Base-by-base conservation (phyloP, 1,140 invertebrate species). In the Brachystomella parvula region DNA sequence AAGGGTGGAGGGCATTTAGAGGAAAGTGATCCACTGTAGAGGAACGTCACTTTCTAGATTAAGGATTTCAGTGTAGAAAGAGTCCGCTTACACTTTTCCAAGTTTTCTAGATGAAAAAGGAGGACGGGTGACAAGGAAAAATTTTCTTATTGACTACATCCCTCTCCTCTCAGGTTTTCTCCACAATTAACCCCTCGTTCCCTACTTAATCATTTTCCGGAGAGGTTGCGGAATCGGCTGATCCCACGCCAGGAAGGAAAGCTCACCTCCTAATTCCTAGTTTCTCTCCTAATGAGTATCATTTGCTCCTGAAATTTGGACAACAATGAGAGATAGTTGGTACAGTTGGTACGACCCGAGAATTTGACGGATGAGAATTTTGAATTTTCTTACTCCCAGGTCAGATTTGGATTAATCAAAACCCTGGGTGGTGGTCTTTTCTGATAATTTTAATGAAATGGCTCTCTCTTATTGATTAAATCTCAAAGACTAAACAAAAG, bases 71-170 rank as follows among this genome's bases (percentile, higher is more conserved):
- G 24, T 6, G 6, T 6, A 17, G 12, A 12, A 53, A 24, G 24
- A 39, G 6, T 53, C 21, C n/a, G n/a, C n/a, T n/a, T n/a, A n/a
- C n/a, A n/a, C n/a, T n/a, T n/a, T n/a, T n/a, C n/a, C n/a, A n/a
- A n/a, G n/a, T n/a, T n/a, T n/a, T n/a, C n/a, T n/a, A n/a, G n/a
- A n/a, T n/a, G n/a, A n/a, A n/a, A n/a, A n/a, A n/a, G n/a, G n/a
- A n/a, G n/a, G n/a, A n/a, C n/a, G n/a, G n/a, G n/a, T 53, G 49
- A 53, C 49, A 53, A 53, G 49, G 24, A 53, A 39, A 39, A 39
- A 39, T 39, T 9, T 39, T 19, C 35, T 19, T 53, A 6, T 3
- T 19, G 49, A n/a, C n/a, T n/a, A n/a, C n/a, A n/a, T n/a, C n/a
- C n/a, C n/a, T n/a, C n/a, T n/a, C n/a, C n/a, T n/a, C n/a, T n/a